Percentiles rank a stretch among this genome's conserved stretches.
These are phyloP conservation scores for Laticauda laticaudata DNA, from an alignment of 2,113 vertebrate species.

Conservation along the genomic window DNA sequence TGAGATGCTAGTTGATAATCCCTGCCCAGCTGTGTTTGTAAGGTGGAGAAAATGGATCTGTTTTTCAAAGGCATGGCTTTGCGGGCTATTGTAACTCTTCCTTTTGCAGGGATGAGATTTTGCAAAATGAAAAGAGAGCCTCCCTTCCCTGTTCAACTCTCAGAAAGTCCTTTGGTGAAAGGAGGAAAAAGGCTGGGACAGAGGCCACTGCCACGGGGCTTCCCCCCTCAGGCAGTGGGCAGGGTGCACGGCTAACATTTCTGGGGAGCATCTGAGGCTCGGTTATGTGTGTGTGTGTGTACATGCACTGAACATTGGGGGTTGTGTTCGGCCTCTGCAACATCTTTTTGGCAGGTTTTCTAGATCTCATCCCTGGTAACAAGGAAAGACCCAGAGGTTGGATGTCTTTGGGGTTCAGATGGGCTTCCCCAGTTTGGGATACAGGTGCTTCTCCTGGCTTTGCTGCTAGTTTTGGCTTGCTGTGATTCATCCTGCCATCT, in stretches of 20 bases:
- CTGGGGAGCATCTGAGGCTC: background rate
- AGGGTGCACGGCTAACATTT: background rate
- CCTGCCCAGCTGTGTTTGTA: slow-evolving; percentile 69
- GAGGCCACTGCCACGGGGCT: background rate
- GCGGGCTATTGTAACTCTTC: slow-evolving; percentile 57
- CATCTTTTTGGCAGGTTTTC: background rate
- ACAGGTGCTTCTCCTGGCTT: background rate
- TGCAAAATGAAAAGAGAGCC: slow-evolving; percentile 48
- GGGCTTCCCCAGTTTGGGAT: background rate
- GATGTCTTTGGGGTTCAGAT: background rate
- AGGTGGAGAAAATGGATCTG: slow-evolving; percentile 75
- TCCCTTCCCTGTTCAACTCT: slow-evolving; percentile 59
- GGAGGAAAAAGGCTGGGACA: background rate
- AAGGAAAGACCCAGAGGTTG: background rate
- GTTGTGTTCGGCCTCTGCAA: background rate
- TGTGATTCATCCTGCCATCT: background rate
- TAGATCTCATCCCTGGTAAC: background rate
- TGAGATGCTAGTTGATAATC: slow-evolving; percentile 76
- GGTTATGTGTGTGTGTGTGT: too few species aligned
- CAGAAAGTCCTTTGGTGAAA: slow-evolving; percentile 33
- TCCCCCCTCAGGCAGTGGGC: background rate
- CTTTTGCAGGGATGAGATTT: slow-evolving; percentile 62
- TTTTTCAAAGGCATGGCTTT: slow-evolving; percentile 49
- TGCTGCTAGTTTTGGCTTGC: background rate
- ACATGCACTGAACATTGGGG: background rate